Conservation (phyloP, 2,113 vertebrate species). For the Larimichthys crocea region DNA sequence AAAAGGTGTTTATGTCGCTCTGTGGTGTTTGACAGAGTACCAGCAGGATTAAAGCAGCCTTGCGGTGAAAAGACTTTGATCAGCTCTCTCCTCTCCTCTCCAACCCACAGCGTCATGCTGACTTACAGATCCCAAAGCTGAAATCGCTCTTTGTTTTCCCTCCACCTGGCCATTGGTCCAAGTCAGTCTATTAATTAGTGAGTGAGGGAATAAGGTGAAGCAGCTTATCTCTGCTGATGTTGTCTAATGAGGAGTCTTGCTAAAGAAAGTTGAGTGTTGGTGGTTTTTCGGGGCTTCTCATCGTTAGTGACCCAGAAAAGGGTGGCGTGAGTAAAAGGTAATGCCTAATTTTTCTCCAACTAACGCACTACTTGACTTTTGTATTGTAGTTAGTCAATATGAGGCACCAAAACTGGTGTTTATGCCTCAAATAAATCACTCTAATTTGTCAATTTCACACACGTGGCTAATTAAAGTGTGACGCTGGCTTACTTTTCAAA, state of each 20-base stretch:
- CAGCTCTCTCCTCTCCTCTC: conserved; percentile 67
- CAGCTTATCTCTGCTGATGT: conserved; percentile 41
- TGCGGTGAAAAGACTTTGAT: conserved; percentile 81
- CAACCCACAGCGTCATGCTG: conserved; percentile 53
- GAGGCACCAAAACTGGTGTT: background rate
- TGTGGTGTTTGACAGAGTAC: conserved; percentile 74
- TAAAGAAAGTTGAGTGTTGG: conserved; percentile 10
- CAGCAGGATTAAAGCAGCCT: conserved; percentile 77
- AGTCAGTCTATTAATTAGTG: conserved; percentile 40
- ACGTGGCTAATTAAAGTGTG: background rate
- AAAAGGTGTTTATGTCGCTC: conserved; percentile 75
- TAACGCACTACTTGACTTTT: background rate
- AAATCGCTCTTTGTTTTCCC: conserved; percentile 43
- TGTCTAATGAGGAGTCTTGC: conserved; percentile 49
- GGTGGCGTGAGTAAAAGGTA: conserved; percentile 46
- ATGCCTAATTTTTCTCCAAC: background rate
- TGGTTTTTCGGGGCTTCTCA: conserved; percentile 23
- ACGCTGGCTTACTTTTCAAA: background rate
- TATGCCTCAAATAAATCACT: too few relatives aligned
- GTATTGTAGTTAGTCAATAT: background rate
- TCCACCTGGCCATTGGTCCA: conserved; percentile 48
- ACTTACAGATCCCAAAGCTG: conserved; percentile 47
- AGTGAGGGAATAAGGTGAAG: conserved; percentile 28
- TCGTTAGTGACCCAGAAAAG: conserved; percentile 60
- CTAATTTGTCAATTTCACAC: too few relatives aligned